Evolutionary conservation across 1,140 invertebrate species (phyloP).

Genomic region (Caenorhabditis remanei): DNA sequence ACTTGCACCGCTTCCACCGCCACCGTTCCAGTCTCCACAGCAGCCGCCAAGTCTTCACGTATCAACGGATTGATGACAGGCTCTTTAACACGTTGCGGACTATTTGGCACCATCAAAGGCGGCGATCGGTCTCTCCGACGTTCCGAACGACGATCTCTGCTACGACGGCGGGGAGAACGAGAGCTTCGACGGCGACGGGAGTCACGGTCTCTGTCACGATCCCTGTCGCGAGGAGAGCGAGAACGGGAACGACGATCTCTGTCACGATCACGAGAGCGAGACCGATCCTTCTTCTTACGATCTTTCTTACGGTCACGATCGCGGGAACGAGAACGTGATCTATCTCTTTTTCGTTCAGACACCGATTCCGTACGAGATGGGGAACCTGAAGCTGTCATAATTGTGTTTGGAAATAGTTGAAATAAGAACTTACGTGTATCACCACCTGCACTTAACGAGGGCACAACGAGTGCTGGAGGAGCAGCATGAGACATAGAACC

Average conservation of each 20-base stretch:
- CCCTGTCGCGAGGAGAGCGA: constrained; percentile 28
- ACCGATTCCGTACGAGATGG: constrained; percentile 59
- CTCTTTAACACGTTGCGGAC: constrained; percentile 40
- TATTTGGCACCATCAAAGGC: constrained; percentile 27
- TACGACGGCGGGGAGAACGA: constrained; percentile 27
- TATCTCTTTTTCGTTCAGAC: constrained; percentile 23
- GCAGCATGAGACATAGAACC: background rate
- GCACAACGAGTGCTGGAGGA: constrained; percentile 11
- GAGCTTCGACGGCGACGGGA: background rate
- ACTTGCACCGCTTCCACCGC: constrained; percentile 17
- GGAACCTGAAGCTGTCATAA: background rate
- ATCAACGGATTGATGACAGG: constrained; percentile 61
- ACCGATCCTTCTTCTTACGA: constrained; percentile 58
- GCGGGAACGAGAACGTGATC: constrained; percentile 63
- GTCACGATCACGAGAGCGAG: constrained; percentile 52
- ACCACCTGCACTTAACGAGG: background rate
- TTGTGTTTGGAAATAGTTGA: background rate
- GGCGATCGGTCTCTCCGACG: background rate
- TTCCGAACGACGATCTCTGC: constrained; percentile 21
- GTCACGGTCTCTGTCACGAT: constrained; percentile 1
- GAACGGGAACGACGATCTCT: constrained; percentile 26
- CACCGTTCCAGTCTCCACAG: constrained; percentile 27
- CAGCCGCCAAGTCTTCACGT: constrained; percentile 41
- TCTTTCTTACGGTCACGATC: constrained; percentile 66
- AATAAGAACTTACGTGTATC: background rate